Base-by-base conservation (phyloP, 2,797 vertebrate species). In the Semotilus atromaculatus region DNA sequence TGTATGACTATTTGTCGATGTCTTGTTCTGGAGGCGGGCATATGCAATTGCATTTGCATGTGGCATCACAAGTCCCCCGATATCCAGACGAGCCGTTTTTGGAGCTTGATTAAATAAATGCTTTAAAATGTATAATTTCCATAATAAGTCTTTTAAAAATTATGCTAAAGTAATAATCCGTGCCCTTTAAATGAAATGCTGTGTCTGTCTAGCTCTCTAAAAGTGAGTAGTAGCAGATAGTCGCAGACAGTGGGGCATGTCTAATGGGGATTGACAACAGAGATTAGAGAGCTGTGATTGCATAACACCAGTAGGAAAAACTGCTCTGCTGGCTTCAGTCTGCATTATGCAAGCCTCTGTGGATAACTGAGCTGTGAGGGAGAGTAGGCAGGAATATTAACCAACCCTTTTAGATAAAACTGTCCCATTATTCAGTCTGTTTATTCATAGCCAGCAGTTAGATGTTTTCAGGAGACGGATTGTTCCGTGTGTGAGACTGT, bases 201-300 rank as follows among this genome's bases (percentile, higher is more conserved):
- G 16, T 48, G 67, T 38, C 16, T 18, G 16, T 62, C 29, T 4
- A 60, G 31, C 43, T 23, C 13, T 45, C 26, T 45, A 10, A 51
- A 14, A 51, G 14, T n/a, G 14, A 31, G 53, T 21, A 48, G 31
- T 36, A 55, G 26, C 60, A 16, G 26, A 29, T 16, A 29, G 13
- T 31, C 14, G 7, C 36, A 72, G 51, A 83, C 83, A 88, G 38
- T 48, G 40, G 51, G 66, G 77, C 80, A 75, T 87, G 88, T 80
- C 21, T 89, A 90, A 91, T 85, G 84, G 70, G 85, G 80, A 83
- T 87, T 89, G 89, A 89, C 91, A 89, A 88, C 85, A 71, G 77
- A 62, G 88, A 86, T 72, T 90, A 91, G 82, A 88, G 80, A 72
- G 86, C 67, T 21, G 48, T 73, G 55, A 82, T 94, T 94, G 74